phyloP scores from a whole-genome alignment of 2,113 vertebrate genomes.

The Butorides virescens region DNA sequence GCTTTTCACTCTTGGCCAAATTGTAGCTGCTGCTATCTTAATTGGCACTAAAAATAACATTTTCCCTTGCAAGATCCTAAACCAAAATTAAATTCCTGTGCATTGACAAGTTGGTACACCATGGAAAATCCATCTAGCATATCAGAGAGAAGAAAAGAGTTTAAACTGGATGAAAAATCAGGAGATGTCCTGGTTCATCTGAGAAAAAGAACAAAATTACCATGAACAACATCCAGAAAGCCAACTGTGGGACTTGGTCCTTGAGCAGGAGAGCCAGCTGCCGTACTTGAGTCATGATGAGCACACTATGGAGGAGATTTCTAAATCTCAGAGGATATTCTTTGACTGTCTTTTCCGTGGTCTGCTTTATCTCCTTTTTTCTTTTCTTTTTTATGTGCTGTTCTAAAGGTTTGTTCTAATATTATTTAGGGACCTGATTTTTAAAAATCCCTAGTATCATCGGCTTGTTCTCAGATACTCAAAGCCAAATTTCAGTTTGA shows the following conservation, averaged over 20 bases:
- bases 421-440: not conserved
- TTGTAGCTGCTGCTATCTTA: not conserved
- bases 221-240: not conserved
- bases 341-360: not conserved
- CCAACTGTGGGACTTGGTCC: not conserved
- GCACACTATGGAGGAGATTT: not conserved
- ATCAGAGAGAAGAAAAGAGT: not conserved
- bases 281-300: not conserved
- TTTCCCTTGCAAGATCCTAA: not conserved
- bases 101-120: not conserved
- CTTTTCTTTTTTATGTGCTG: not conserved
- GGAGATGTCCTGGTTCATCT: not conserved
- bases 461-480: not conserved
- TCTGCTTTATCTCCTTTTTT: not conserved
- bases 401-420: not conserved
- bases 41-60: not conserved
- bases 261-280: not conserved
- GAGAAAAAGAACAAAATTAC: not conserved
- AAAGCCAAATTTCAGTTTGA: not conserved
- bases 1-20: not conserved
- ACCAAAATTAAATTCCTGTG: not conserved
- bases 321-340: not conserved
- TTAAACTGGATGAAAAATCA: not conserved
- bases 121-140: not conserved
- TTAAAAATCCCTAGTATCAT: not conserved